Base-by-base conservation (phyloP, 1,140 invertebrate genomes). In the Bombyx mandarina region DNA sequence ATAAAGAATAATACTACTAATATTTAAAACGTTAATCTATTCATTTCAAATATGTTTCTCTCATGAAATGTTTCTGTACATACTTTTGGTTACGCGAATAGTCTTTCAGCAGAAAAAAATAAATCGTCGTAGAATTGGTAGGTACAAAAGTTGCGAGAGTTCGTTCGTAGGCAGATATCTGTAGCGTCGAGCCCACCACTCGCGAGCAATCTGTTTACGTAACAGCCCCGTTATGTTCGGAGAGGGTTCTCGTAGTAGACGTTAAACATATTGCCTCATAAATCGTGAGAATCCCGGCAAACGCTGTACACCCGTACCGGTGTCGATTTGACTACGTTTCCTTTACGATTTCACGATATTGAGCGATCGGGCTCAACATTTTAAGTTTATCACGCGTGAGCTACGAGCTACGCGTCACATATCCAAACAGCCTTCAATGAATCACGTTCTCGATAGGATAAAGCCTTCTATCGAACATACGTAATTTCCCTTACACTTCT, bases 201-300 rank as follows among this genome's bases (percentile, higher is more conserved):
- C 75, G 78, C 79, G 71, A 77, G 79, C 81, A 86, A 86, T 86
- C 80, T 86, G 83, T 86, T 85, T 85, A 82, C 79, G 80, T 86
- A 85, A 85, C 83, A 79, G 77, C 75, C 75, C 83, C 83, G 81
- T 85, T 85, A 85, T 83, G 77, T 74, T 77, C 76, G 61, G 79
- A 77, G 80, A 86, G 80, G 79, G 80, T 83, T 85, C 67, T 67
- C 77, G 80, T 74, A 76, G 70, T 77, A 85, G 83, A 85, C 83
- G 80, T 83, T 86, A 83, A 86, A 86, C 83, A 86, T 86, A 86
- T 86, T 86, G 80, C 83, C 80, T 79, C 82, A 86, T 86, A 86
- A 86, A 86, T 86, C 79, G 72, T 71, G 75, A 68, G 83, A 82
- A 86, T 86, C 83, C 82, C 79, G 67, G 74, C 76, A 65, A 77